Evolutionary conservation across 1,140 invertebrate species (phyloP).

Genomic region (Subanguina moxae): DNA sequence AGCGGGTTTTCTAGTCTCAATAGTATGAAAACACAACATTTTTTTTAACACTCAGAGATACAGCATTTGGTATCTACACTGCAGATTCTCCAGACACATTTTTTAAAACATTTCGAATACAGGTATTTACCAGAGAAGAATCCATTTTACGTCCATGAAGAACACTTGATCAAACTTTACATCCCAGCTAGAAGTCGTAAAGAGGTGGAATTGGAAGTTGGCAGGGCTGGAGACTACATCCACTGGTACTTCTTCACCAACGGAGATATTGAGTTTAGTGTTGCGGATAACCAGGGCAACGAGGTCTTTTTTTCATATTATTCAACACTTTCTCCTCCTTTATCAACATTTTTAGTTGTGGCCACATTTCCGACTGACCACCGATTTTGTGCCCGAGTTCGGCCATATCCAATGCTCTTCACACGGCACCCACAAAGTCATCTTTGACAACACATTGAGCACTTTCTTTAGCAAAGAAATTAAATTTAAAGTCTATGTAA

Average conservation of each 20-base stretch:
- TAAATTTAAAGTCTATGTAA: constrained; percentile 21
- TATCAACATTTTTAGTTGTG: constrained; percentile 26
- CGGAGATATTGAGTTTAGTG: constrained; percentile 33
- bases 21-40: background rate
- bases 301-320: constrained; percentile 19
- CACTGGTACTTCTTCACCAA: constrained; percentile 40
- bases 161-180: constrained; percentile 24
- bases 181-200: constrained; percentile 29
- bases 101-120: constrained; percentile 10
- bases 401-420: constrained; percentile 18
- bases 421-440: constrained; percentile 19
- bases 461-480: constrained; percentile 39
- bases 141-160: constrained; percentile 25
- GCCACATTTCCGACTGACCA: constrained; percentile 28
- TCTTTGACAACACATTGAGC: constrained; percentile 40
- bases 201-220: constrained; percentile 28
- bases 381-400: constrained; percentile 40
- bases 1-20: background rate
- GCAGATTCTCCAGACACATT: background rate
- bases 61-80: background rate
- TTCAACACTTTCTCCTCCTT: constrained; percentile 14
- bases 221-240: constrained; percentile 10
- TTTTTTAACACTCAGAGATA: background rate
- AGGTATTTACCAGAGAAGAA: constrained; percentile 39
- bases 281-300: constrained; percentile 7